Evolutionary conservation across 1,140 invertebrate genomes (phyloP), one percentile per base, ranked within the genome.

Genomic region (Drosophila simulans): DNA sequence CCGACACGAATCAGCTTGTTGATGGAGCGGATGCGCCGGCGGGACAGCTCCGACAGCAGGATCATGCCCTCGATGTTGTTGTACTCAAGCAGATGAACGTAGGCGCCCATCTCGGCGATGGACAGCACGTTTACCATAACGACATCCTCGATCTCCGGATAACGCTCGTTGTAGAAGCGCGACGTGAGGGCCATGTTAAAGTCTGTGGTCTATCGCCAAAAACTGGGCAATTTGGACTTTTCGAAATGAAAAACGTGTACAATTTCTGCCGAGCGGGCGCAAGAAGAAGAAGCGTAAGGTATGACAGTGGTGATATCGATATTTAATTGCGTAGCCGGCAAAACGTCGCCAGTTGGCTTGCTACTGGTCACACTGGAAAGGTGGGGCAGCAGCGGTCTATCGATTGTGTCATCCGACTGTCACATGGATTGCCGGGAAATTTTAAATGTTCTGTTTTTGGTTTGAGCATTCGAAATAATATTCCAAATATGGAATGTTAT

Each of bases 31-130:
- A 99, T 99, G 95, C 99, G 97, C 93, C 99, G 95, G 90, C 99
- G 95, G 4, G 98, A 99, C 93, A 99, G 94, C 93, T 99, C 99
- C 20, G 98, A 99, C 0, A 98, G 93, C 76, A 98, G 93, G 65
- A 98, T 98, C 97, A 98, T 98, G 80, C 99, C 99, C 93, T 99
- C 99, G 72, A 99, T 99, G 89, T 99, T 98, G 92, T 99, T 99
- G 92, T 99, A 99, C 93, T 99, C 99, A 54, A 99, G 93, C 51
- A 99, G 93, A 92, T 99, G 97, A 4, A 99, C 99, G 93, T 99
- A 99, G 5, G 99, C 99, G 65, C 99, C 99, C 98, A 99, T 99
- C 94, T 99, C 98, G 37, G 98, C 98, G 82, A 99, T 99, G 74
- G 97, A 97, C 13, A 97, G 94, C 2, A 99, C 99, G 92, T 99